These are phyloP conservation scores for Tuberolachnus salignus DNA, from an alignment of 2,888 invertebrate species.

Conservation along the genomic window DNA sequence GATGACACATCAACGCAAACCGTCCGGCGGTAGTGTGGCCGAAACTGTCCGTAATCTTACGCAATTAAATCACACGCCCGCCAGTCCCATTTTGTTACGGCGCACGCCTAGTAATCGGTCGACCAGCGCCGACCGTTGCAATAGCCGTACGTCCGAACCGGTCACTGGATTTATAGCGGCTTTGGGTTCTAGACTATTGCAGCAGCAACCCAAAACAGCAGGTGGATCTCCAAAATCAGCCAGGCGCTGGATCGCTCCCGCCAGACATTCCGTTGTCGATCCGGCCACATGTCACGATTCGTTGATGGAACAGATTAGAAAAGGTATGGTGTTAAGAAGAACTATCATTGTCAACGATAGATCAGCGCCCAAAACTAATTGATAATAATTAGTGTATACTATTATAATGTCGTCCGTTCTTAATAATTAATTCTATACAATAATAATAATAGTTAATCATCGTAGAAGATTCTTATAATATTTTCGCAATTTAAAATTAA, in stretches of 20 bases:
- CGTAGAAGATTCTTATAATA: slow-evolving; percentile 4
- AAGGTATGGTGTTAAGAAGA: slow-evolving; percentile 81
- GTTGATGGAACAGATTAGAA: slow-evolving; percentile 91
- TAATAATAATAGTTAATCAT: slow-evolving; percentile 23
- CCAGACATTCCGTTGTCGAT: slow-evolving; percentile 65
- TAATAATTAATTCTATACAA: slow-evolving; percentile 13
- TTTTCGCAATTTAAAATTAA: slow-evolving; percentile 18
- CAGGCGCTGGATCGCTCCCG: slow-evolving; percentile 70
- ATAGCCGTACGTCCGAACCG: slow-evolving; percentile 44
- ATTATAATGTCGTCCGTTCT: slow-evolving; percentile 12
- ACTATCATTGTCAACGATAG: slow-evolving; percentile 82
- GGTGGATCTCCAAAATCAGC: slow-evolving; percentile 62
- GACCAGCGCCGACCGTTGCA: slow-evolving; percentile 58
- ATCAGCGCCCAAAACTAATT: slow-evolving; percentile 82
- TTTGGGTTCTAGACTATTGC: slow-evolving; percentile 73
- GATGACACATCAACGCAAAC: slow-evolving; percentile 44
- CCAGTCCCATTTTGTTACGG: slow-evolving; percentile 70
- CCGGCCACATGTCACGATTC: slow-evolving; percentile 82
- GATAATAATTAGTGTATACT: slow-evolving; percentile 9
- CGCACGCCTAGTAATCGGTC: slow-evolving; percentile 58
- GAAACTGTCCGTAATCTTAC: slow-evolving; percentile 86
- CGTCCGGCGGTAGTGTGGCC: slow-evolving; percentile 67
- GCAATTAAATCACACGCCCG: slow-evolving; percentile 83
- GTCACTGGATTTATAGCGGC: slow-evolving; percentile 74
- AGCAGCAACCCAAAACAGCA: slow-evolving; percentile 63